Conservation (phyloP, 2,888 invertebrate species). For the Nebria salina region DNA sequence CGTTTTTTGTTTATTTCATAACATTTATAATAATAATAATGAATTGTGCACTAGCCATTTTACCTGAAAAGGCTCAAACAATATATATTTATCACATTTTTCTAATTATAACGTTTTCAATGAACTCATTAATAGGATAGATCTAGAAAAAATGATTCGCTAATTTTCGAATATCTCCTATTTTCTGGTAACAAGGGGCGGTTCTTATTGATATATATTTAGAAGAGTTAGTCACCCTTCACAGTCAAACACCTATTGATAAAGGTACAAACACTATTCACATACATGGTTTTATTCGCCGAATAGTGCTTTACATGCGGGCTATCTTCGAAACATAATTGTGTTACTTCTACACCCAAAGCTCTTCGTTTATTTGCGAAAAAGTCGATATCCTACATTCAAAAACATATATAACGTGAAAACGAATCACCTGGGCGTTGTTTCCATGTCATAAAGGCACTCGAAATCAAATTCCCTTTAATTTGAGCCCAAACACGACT, state of each 20-base stretch:
- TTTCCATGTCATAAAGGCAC: no score
- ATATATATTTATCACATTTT: neutral
- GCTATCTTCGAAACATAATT: constrained; percentile 74
- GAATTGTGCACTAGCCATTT: neutral
- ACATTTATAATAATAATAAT: neutral
- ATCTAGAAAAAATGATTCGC: constrained; percentile 10
- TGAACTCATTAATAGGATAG: neutral
- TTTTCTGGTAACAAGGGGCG: constrained; percentile 6
- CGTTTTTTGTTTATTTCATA: neutral
- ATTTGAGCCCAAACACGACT: no score
- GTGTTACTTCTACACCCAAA: constrained; percentile 70
- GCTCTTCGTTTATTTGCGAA: constrained; percentile 69
- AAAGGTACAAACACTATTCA: constrained; percentile 69
- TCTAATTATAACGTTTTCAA: neutral
- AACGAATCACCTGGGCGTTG: no score
- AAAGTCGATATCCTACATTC: constrained; percentile 70
- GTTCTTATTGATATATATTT: neutral
- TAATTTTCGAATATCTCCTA: neutral
- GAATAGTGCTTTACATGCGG: constrained; percentile 79
- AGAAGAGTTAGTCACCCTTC: constrained; percentile 2
- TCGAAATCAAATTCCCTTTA: no score
- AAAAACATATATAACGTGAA: neutral
- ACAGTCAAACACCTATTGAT: constrained; percentile 67
- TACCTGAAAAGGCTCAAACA: neutral
- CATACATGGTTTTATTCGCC: constrained; percentile 70